A percentile compares a stretch with the other conserved stretches of the same genome.
These are phyloP conservation scores for Heliothis subflexa DNA, from an alignment of 1,140 invertebrate species.

Conservation along the genomic window DNA sequence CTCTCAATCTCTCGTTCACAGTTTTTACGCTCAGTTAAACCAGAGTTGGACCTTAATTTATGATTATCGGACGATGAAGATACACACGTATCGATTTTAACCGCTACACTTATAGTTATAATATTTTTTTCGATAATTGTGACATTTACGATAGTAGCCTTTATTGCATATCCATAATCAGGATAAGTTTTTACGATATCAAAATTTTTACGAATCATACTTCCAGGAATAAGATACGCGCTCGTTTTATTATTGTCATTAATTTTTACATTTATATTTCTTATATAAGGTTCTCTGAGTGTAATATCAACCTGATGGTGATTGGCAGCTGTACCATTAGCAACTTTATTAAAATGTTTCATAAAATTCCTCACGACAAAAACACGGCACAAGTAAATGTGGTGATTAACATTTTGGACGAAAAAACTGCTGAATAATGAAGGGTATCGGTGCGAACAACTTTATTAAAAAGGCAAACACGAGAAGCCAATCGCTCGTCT, in stretches of 20 bases:
- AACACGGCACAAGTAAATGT: constrained; percentile 65
- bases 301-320: constrained; percentile 58
- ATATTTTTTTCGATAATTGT: constrained; percentile 42
- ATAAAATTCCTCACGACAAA: constrained; percentile 62
- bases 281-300: constrained; percentile 49
- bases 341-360: constrained; percentile 70
- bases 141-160: constrained; percentile 71
- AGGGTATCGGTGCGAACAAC: constrained; percentile 71
- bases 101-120: constrained; percentile 36
- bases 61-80: constrained; percentile 80
- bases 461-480: constrained; percentile 73
- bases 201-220: constrained; percentile 63
- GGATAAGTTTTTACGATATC: constrained; percentile 64
- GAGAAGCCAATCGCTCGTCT: constrained; percentile 60
- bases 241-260: constrained; percentile 65
- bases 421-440: constrained; percentile 71
- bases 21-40: constrained; percentile 84
- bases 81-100: constrained; percentile 65
- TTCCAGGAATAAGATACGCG: constrained; percentile 45
- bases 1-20: constrained; percentile 81
- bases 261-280: constrained; percentile 57
- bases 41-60: constrained; percentile 80
- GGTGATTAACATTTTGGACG: constrained; percentile 70
- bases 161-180: constrained; percentile 71
- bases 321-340: constrained; percentile 65